Evolutionary conservation across 1,140 invertebrate species (phyloP).

Genomic region (Maniola jurtina): DNA sequence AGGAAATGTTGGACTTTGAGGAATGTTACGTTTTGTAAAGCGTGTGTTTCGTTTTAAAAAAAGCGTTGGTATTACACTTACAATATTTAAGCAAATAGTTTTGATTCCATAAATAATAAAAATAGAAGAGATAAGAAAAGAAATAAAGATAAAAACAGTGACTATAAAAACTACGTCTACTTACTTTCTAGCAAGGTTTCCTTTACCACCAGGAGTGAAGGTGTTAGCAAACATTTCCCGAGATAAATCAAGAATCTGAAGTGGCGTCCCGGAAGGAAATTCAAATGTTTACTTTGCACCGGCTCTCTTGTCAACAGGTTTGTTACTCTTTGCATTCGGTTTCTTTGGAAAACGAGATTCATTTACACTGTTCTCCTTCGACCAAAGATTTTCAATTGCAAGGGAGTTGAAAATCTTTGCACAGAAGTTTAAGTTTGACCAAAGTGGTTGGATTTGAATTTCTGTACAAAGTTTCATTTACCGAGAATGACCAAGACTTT

Average conservation of each 20-base stretch:
- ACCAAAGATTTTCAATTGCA: background rate
- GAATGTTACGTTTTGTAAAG: no score
- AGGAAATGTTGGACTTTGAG: slow-evolving; percentile 1
- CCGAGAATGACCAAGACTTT: no score
- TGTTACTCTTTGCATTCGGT: slow-evolving; percentile 13
- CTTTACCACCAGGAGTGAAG: slow-evolving; percentile 13
- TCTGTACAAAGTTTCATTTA: no score
- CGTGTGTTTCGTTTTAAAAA: background rate
- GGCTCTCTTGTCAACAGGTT: slow-evolving; percentile 24
- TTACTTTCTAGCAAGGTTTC: slow-evolving; percentile 7
- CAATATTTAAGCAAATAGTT: no score
- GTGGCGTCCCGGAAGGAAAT: slow-evolving; percentile 19
- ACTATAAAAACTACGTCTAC: no score
- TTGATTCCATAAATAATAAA: no score
- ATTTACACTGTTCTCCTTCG: background rate
- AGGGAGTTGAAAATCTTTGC: no score
- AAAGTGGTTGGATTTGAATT: no score
- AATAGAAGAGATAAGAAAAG: no score
- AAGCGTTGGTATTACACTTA: no score
- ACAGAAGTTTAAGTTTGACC: no score
- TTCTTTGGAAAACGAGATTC: slow-evolving; percentile 13
- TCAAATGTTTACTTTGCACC: slow-evolving; percentile 20
- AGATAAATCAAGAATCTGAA: slow-evolving; percentile 23
- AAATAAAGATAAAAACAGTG: no score
- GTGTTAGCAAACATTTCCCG: slow-evolving; percentile 20